These are phyloP conservation scores for Polypedilum vanderplanki DNA, from an alignment of 1,140 invertebrate species.

Conservation along the genomic window DNA sequence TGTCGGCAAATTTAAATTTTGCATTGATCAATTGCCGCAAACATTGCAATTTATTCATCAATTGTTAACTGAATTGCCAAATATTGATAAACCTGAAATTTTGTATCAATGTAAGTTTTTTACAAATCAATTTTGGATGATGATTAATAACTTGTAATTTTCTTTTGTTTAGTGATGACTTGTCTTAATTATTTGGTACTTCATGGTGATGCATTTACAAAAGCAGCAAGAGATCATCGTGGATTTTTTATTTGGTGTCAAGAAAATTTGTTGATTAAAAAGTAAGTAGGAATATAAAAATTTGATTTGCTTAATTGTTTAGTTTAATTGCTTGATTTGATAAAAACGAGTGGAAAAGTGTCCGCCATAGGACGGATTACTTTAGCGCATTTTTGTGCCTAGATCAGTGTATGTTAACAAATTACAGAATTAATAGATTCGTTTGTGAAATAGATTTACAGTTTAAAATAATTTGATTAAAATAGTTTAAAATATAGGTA, in stretches of 20 bases:
- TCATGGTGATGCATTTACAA: conserved; percentile 86
- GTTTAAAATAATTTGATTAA: too few species aligned
- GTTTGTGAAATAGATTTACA: too few species aligned
- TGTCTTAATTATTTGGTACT: conserved; percentile 87
- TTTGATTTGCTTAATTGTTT: background rate
- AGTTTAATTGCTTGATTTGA: background rate
- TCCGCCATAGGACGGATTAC: too few species aligned
- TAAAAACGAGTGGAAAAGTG: too few species aligned
- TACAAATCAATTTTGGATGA: background rate
- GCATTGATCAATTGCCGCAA: conserved; percentile 83
- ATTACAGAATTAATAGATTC: too few species aligned
- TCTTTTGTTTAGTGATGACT: conserved; percentile 49
- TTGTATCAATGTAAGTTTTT: conserved; percentile 69
- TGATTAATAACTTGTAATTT: background rate
- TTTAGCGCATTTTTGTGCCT: too few species aligned
- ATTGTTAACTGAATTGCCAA: conserved; percentile 77
- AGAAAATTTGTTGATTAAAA: conserved; percentile 90
- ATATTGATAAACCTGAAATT: conserved; percentile 82
- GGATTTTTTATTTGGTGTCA: conserved; percentile 97
- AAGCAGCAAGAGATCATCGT: conserved; percentile 79
- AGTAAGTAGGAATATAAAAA: conserved; percentile 53
- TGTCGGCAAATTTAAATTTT: conserved; percentile 85
- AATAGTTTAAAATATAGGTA: too few species aligned
- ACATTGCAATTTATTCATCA: conserved; percentile 89
- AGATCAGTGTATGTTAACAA: too few species aligned